Evolutionary conservation across 2,797 vertebrate genomes (phyloP).

Genomic region (Oreonectes daqikongensis): DNA sequence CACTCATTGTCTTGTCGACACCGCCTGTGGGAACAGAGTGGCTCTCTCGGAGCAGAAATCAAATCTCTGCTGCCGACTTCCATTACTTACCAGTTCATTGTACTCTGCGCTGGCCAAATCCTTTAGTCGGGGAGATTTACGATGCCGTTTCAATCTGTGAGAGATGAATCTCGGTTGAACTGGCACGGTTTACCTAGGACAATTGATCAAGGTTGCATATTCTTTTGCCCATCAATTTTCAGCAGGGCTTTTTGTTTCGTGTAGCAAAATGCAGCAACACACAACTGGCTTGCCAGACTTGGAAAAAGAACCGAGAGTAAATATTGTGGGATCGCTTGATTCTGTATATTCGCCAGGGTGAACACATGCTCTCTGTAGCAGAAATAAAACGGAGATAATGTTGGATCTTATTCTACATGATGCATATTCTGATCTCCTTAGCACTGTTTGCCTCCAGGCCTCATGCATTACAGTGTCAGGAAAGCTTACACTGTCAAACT

Average conservation of each 20-base stretch:
- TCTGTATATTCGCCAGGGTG: not conserved
- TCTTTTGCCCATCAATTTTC: not conserved
- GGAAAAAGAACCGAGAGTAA: not conserved
- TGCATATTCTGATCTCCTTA: not conserved
- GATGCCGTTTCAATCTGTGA: not conserved
- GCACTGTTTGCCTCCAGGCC: not conserved
- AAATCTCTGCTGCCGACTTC: constrained; percentile 17
- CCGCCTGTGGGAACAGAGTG: not conserved
- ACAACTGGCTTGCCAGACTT: not conserved
- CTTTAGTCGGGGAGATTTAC: constrained; percentile 6
- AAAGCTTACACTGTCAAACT: not conserved
- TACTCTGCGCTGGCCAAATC: not conserved
- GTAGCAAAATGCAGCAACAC: not conserved
- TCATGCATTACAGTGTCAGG: not conserved
- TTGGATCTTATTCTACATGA: constrained; percentile 2
- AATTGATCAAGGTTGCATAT: constrained; percentile 5
- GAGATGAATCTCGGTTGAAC: not conserved
- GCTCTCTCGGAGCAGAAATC: constrained; percentile 4
- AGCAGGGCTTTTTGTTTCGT: constrained; percentile 2
- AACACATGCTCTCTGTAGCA: not conserved
- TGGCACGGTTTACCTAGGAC: constrained; percentile 10
- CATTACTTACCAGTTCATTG: constrained; percentile 16
- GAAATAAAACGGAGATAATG: not conserved
- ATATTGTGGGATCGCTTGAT: not conserved
- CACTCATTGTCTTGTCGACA: constrained; percentile 27